Conservation (phyloP, 2,113 vertebrate species). For the Benthochromis sp. region DNA sequence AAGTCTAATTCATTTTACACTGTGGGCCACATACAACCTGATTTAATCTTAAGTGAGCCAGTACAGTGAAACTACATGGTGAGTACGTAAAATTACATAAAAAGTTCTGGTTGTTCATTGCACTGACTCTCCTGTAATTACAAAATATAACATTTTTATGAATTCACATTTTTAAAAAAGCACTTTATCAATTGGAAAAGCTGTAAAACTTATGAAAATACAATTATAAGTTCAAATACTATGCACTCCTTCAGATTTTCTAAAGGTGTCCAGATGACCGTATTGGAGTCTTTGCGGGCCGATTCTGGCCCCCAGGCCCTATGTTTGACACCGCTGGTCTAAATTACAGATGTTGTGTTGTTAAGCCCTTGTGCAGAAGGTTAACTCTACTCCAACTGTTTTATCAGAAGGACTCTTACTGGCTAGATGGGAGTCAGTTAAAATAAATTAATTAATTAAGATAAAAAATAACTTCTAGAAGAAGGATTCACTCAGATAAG, state of each 20-base stretch:
- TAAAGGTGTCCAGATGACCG: background rate
- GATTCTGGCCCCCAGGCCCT: background rate
- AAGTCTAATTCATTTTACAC: background rate
- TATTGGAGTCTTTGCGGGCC: background rate
- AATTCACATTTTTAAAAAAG: background rate
- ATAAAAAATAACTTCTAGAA: background rate
- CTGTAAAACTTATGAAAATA: background rate
- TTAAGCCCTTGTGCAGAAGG: background rate
- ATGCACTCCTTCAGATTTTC: background rate
- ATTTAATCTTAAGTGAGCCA: background rate
- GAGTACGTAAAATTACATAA: background rate
- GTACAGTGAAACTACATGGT: background rate
- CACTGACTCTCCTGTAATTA: background rate
- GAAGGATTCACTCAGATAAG: background rate
- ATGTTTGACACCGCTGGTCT: background rate
- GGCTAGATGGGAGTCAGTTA: background rate
- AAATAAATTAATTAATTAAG: accelerated
- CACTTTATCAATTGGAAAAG: background rate
- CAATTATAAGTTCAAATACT: background rate
- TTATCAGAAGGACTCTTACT: background rate
- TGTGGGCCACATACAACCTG: background rate
- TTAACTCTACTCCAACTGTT: background rate
- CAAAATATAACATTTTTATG: background rate
- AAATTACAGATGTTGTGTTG: background rate
- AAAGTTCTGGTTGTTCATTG: background rate